Percentiles rank a stretch among this genome's conserved stretches.
These are phyloP conservation scores for Lithophane leautieri DNA, from an alignment of 2,888 invertebrate genomes.

Conservation along the genomic window DNA sequence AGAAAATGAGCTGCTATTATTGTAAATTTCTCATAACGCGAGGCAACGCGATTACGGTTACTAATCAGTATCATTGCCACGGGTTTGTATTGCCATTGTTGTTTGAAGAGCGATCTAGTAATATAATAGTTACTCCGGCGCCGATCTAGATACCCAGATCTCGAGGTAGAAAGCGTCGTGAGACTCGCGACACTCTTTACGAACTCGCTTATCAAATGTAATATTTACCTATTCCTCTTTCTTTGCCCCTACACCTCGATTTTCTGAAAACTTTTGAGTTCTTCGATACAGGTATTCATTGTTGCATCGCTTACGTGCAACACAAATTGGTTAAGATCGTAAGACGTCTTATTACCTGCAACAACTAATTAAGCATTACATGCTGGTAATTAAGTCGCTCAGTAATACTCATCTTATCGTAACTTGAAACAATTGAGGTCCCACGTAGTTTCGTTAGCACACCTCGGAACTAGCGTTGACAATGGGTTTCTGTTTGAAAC, in stretches of 20 bases:
- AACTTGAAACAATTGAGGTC: constrained; percentile 65
- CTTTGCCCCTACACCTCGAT: background rate
- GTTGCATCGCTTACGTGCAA: constrained; percentile 28
- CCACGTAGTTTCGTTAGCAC: constrained; percentile 73
- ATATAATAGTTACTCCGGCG: constrained; percentile 77
- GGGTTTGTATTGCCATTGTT: constrained; percentile 75
- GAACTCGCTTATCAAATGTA: constrained; percentile 56
- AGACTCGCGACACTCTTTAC: constrained; percentile 64
- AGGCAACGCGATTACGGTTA: constrained; percentile 61
- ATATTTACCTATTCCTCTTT: constrained; percentile 25
- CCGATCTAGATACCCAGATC: constrained; percentile 85
- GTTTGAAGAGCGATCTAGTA: constrained; percentile 70
- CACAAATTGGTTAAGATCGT: constrained; percentile 39
- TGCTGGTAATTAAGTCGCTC: constrained; percentile 49
- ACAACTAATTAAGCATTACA: constrained; percentile 39
- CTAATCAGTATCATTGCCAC: constrained; percentile 79
- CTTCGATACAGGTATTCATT: constrained; percentile 13
- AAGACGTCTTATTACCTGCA: constrained; percentile 30
- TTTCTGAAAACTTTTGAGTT: background rate
- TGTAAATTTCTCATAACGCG: constrained; percentile 62
- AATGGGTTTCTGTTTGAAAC: constrained; percentile 71
- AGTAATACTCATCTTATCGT: constrained; percentile 57
- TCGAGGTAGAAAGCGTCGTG: constrained; percentile 76
- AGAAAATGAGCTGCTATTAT: constrained; percentile 55
- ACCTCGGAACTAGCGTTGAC: constrained; percentile 69